Conservation (phyloP, 2,888 invertebrate species). For the Eupsilia transversa region DNA sequence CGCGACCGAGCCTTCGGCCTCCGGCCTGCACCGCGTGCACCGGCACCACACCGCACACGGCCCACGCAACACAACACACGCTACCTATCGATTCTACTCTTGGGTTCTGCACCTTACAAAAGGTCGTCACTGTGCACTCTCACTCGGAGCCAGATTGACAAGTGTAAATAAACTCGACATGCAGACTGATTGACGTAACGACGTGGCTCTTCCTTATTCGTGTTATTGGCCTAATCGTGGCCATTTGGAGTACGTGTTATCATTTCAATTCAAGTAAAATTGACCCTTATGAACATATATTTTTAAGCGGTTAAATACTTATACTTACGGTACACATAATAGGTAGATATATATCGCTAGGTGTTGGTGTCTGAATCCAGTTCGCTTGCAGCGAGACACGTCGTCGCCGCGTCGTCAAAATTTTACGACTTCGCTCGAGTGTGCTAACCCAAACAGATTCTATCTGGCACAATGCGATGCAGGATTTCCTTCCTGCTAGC, state of each 20-base stretch:
- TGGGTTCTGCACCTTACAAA: conserved; percentile 72
- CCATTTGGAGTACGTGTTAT: conserved; percentile 1
- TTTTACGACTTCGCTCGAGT: conserved; percentile 64
- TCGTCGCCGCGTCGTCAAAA: conserved; percentile 65
- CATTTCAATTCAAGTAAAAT: conserved; percentile 24
- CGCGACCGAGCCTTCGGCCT: conserved; percentile 73
- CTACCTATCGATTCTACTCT: conserved; percentile 75
- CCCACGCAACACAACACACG: conserved; percentile 78
- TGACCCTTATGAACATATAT: conserved; percentile 30
- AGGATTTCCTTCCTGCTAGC: conserved; percentile 62
- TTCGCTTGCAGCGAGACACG: conserved; percentile 54
- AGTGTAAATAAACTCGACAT: conserved; percentile 62
- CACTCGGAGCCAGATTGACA: conserved; percentile 58
- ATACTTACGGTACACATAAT: conserved; percentile 23
- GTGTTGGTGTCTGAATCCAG: conserved; percentile 38
- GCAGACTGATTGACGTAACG: conserved; percentile 41
- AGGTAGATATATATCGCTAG: conserved; percentile 36
- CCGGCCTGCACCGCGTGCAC: conserved; percentile 82
- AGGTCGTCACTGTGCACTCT: conserved; percentile 66
- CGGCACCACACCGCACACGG: conserved; percentile 73
- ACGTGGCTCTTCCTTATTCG: conserved; percentile 41
- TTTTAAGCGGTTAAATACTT: conserved; percentile 23
- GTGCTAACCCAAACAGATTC: conserved; percentile 67
- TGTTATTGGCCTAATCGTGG: conserved; percentile 32
- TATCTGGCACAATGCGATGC: conserved; percentile 60